Conservation (phyloP, 2,797 vertebrate species). For the Poeciliopsis presidionis region DNA sequence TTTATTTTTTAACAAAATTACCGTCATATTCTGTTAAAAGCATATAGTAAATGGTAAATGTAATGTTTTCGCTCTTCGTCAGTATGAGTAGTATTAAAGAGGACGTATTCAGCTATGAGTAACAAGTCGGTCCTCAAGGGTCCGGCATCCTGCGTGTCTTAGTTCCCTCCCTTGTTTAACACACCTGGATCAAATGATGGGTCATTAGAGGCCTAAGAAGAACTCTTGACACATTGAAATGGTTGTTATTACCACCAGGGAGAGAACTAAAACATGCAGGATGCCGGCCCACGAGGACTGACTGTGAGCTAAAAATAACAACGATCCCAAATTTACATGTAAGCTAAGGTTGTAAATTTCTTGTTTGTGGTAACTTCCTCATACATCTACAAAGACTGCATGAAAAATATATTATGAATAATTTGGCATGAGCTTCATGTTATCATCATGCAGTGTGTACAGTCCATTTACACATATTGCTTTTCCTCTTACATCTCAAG, state of each 20-base stretch:
- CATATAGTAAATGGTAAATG: neutral
- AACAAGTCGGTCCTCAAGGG: neutral
- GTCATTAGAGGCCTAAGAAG: too few relatives aligned
- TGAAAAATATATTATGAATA: neutral
- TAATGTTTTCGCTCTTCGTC: neutral
- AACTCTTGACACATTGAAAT: too few relatives aligned
- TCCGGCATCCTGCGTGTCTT: too few relatives aligned
- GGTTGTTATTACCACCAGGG: too few relatives aligned
- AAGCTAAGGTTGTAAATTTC: neutral
- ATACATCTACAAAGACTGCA: neutral
- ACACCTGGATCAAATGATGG: too few relatives aligned
- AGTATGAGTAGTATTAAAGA: neutral
- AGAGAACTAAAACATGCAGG: too few relatives aligned
- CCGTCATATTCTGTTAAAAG: neutral
- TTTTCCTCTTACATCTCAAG: neutral
- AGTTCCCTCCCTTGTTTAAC: too few relatives aligned
- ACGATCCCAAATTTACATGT: neutral
- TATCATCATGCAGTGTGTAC: neutral
- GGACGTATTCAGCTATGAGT: neutral
- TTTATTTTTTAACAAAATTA: neutral
- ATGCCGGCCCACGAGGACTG: too few relatives aligned
- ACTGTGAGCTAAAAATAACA: neutral
- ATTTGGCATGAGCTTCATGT: neutral
- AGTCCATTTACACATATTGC: neutral
- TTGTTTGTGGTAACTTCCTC: neutral